Base-by-base conservation (phyloP, 2,888 invertebrate genomes). In the Pocota personata region DNA sequence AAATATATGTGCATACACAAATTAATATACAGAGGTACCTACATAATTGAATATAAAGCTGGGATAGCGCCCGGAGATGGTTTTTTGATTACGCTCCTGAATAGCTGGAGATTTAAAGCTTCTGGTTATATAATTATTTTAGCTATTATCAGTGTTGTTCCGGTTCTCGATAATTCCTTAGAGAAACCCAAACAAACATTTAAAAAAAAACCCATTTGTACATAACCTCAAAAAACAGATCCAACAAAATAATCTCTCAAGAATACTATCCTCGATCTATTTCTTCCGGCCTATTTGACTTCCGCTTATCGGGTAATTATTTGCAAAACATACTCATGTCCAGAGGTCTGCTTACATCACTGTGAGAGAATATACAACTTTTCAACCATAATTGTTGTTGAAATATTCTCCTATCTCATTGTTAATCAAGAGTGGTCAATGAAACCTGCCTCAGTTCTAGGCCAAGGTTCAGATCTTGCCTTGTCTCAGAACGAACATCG, bases 311-410 rank as follows among this genome's bases (percentile, higher is more conserved):
- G n/a, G n/a, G 19, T 2, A 30, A 16, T 35, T 27, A 8, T 60
- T 60, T 60, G 37, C 60, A 40, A 62, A 46, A 21, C 16, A 35
- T 3, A 43, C 32, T 46, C 14, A 21, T 14, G 32, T 10, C 12
- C 35, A 27, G n/a, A 19, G 21, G 35, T 35, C 27, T 37, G 12
- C 35, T 52, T 67, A 67, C 67, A 67, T 67, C 48, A 50, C 35
- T 14, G 2, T 24, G 14, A 30, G 5, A 62, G 30, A 12, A 6
- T 19, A 16, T 10, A 62, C 19, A 32, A 32, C 30, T 21, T 24
- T 43, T 12, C 7, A n/a, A 5, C 1, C 40, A 60, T 8, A 8
- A 7, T 19, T 16, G 19, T 30, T 14, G 21, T 48, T 64, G 30
- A 14, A 50, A 52, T 24, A 27, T 46, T 19, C 1, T 37, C 52